Base-by-base conservation (phyloP, 2,797 vertebrate genomes). In the Propithecus deckenii region DNA sequence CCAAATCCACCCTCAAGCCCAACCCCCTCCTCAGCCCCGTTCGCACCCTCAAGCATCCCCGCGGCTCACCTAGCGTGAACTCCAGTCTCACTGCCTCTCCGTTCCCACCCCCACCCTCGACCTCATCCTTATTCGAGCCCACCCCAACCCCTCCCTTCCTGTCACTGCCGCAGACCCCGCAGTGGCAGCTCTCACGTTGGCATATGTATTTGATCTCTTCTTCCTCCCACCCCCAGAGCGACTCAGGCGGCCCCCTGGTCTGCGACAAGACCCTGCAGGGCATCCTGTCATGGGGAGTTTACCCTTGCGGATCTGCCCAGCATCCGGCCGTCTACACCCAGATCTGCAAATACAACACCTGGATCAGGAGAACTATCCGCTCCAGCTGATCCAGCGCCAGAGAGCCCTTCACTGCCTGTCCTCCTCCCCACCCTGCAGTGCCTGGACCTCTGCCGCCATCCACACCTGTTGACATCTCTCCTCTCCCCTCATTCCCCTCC, bases 181-280 rank as follows among this genome's bases (percentile, higher is more conserved):
- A 84, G 59, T 13, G 35, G 23, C 41, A 35, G 88, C 52, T 81
- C 69, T 85, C 46, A 11, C 2, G 0, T 23, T 5, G 41, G 1
- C 48, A 3, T 43, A 15, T 43, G 81, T n/a, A 74, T 52, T 23
- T 4, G 8, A 15, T 43, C 55, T 89, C 52, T 91, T 57, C 35
- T 67, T 78, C 32, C 32, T 87, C 50, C 32, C 30, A 4, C 18
- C 38, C 10, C 0, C 97, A 99, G 99, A 99, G 98, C 79, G 99
- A 99, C 98, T 99, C 99, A 0, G 99, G 99, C 0, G 99, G 99
- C 15, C 99, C 99, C 48, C 97, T 99, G 83, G 99, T 99, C 93
- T 99, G 99, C 96, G 98, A 99, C 0, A 98, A 98, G 1, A 20
- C 98, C 80, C 98, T 99, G 72, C 99, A 99, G 30, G 99, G 99